Evolutionary conservation across 1,140 invertebrate genomes (phyloP).

Genomic region (Tetranychus urticae): DNA sequence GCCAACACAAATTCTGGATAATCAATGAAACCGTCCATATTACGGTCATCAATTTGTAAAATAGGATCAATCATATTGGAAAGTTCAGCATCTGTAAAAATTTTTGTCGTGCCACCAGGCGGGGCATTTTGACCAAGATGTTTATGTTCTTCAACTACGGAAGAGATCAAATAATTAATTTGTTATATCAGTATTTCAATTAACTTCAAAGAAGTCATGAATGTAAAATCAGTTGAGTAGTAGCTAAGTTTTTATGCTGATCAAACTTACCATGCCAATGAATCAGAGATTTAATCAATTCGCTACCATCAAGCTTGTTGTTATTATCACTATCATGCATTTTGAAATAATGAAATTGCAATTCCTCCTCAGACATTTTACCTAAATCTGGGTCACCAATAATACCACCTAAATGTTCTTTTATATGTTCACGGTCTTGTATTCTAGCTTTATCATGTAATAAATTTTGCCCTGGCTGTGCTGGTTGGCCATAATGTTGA

Average conservation of each 20-base stretch:
- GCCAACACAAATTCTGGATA: constrained; percentile 81
- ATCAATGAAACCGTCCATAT: constrained; percentile 78
- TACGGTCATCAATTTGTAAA: constrained; percentile 65
- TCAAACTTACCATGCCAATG: constrained; percentile 17
- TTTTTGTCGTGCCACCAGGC: constrained; percentile 31
- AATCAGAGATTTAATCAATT: constrained; percentile 54
- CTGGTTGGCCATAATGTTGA: constrained; percentile 3
- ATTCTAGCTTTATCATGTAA: constrained; percentile 13
- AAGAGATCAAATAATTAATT: neutral
- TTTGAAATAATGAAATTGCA: constrained; percentile 89
- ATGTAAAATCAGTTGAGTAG: too few species aligned
- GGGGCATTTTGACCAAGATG: constrained; percentile 2
- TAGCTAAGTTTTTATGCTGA: neutral
- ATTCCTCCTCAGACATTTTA: constrained; percentile 75
- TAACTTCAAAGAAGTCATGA: neutral
- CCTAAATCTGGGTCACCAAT: constrained; percentile 38
- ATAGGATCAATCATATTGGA: constrained; percentile 75
- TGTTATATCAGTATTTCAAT: neutral
- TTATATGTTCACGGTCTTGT: constrained; percentile 13
- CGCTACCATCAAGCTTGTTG: constrained; percentile 77
- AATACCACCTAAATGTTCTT: constrained; percentile 7
- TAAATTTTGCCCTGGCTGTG: constrained; percentile 9
- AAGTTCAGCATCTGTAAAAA: constrained; percentile 71
- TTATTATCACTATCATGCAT: constrained; percentile 91
- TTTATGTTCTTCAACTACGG: constrained; percentile 14